Evolutionary conservation across 2,888 invertebrate genomes (phyloP).

Genomic region (Pyrrhia umbra): DNA sequence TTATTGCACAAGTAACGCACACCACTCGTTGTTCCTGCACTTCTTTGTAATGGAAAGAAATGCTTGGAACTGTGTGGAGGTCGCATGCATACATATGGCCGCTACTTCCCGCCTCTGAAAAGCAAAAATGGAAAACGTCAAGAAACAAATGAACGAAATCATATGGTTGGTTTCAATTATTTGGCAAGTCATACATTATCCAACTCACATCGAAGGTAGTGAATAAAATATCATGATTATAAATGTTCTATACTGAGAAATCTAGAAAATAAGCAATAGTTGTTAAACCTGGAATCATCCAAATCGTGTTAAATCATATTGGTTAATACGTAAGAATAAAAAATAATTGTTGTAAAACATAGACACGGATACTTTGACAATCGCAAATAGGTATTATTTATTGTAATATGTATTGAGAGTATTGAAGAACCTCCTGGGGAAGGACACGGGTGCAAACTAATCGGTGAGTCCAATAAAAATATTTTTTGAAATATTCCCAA

Average conservation of each 20-base stretch:
- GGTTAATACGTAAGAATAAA: constrained; percentile 81
- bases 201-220: constrained; percentile 77
- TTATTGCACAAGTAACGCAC: constrained; percentile 11
- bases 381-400: constrained; percentile 69
- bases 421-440: constrained; percentile 56
- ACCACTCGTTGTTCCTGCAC: background rate
- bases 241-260: constrained; percentile 73
- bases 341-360: constrained; percentile 66
- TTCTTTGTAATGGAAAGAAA: constrained; percentile 7
- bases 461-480: constrained; percentile 62
- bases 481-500: constrained; percentile 33
- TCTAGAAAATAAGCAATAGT: constrained; percentile 76
- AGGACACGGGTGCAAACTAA: constrained; percentile 55
- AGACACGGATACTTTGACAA: constrained; percentile 72
- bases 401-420: constrained; percentile 79
- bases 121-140: constrained; percentile 81
- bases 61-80: constrained; percentile 55
- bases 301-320: constrained; percentile 78
- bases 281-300: constrained; percentile 74
- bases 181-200: constrained; percentile 85
- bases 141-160: constrained; percentile 87
- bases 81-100: constrained; percentile 39
- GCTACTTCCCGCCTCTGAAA: constrained; percentile 63
- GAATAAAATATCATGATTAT: constrained; percentile 77
- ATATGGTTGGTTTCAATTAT: constrained; percentile 87